phyloP scores from a whole-genome alignment of 1,140 invertebrate genomes.

The Brachionus rubens region DNA sequence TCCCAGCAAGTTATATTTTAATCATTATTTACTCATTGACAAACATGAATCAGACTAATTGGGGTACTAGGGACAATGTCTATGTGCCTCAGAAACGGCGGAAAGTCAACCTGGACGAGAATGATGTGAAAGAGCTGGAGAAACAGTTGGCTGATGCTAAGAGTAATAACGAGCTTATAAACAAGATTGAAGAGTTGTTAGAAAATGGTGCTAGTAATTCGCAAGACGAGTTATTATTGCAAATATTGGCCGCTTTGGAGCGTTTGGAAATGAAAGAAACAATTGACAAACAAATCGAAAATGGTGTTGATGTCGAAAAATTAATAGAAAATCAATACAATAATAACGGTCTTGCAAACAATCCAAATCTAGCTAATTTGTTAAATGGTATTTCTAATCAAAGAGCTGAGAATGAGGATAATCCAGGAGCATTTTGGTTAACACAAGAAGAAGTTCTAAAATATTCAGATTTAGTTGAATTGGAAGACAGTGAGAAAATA shows the following conservation, averaged over 20 bases:
- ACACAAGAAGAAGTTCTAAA: conserved; percentile 34
- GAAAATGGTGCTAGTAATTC: conserved; percentile 42
- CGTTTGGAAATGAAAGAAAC: conserved; percentile 22
- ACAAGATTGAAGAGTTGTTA: conserved; percentile 32
- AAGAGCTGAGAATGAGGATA: conserved; percentile 12
- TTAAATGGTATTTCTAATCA: conserved; percentile 35
- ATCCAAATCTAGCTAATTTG: conserved; percentile 16
- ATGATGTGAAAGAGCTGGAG: conserved; percentile 33
- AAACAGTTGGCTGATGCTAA: conserved; percentile 39
- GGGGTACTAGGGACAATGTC: conserved; percentile 77
- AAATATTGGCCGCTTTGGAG: conserved; percentile 40
- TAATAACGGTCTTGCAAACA: conserved; percentile 20
- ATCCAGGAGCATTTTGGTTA: not conserved
- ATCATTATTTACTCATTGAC: conserved; percentile 84
- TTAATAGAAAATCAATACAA: conserved; percentile 24
- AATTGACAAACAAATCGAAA: conserved; percentile 46
- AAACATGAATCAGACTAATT: conserved; percentile 82
- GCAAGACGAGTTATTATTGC: conserved; percentile 39
- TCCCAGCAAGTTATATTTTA: conserved; percentile 88
- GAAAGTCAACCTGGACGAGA: conserved; percentile 41
- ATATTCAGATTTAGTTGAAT: conserved; percentile 55
- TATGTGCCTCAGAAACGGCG: conserved; percentile 31
- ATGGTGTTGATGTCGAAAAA: conserved; percentile 34
- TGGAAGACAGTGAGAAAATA: conserved; percentile 76
- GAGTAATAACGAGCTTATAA: conserved; percentile 25